Evolutionary conservation across 2,113 vertebrate genomes (phyloP).

Genomic region (Tautogolabrus adspersus): DNA sequence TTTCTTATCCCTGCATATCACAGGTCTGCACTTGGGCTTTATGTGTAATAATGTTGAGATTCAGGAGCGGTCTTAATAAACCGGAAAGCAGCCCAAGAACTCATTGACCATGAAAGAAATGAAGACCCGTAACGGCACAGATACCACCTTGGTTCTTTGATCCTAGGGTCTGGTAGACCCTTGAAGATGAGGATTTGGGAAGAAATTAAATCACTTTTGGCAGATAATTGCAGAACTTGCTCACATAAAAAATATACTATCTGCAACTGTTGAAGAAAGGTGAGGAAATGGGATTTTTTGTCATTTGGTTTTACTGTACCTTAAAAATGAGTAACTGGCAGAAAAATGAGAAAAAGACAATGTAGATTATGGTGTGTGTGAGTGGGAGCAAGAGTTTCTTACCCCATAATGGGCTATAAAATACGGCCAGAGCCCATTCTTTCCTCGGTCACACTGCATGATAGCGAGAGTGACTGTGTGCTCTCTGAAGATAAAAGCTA

Average conservation of each 20-base stretch:
- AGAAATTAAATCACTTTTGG: background rate
- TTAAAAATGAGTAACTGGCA: background rate
- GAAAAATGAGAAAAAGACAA: background rate
- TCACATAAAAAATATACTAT: background rate
- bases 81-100: background rate
- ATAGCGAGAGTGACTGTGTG: slow-evolving; percentile 33
- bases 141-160: background rate
- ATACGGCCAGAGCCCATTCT: slow-evolving; percentile 24
- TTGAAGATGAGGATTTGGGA: background rate
- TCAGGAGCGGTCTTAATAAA: background rate
- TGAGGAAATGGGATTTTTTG: background rate
- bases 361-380: background rate
- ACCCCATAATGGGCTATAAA: slow-evolving; percentile 41
- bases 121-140: background rate
- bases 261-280: background rate
- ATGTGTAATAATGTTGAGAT: too few relatives aligned
- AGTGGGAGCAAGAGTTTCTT: slow-evolving; percentile 18
- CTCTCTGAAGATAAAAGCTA: slow-evolving; percentile 61
- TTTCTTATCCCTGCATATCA: too few relatives aligned
- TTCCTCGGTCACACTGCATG: slow-evolving; percentile 10
- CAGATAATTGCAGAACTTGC: background rate
- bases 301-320: background rate
- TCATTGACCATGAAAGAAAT: too few relatives aligned
- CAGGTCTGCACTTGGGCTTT: too few relatives aligned
- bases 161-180: background rate